Evolutionary conservation across 2,797 vertebrate genomes (phyloP), one percentile per base, ranked within the genome.

Genomic region (Ctenochaetus hawaiiensis): DNA sequence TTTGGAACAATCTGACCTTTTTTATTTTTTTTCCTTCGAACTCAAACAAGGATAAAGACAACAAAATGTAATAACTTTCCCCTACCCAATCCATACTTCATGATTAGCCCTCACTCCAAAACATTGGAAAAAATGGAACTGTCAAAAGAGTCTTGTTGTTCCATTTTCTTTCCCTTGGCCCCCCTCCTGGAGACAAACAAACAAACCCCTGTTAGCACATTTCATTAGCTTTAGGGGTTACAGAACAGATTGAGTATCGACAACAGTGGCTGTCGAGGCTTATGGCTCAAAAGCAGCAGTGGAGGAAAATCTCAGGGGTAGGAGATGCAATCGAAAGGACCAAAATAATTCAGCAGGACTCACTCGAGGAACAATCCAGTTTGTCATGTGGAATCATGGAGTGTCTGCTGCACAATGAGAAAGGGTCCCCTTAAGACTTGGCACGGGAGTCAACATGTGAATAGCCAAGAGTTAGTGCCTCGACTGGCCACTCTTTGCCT

Each of bases 221-320:
- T 94, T 93, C 91, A 93, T 92, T 91, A 93, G 92, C 91, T 94
- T 94, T 93, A 92, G 91, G 93, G 92, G 93, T 93, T 93, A 94
- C 92, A 91, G 92, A 92, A 93, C 92, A 94, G 94, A 94, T 94
- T 95, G 93, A 94, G 94, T 95, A 95, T 95, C 90, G 93, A 95
- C 93, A 91, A 84, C 68, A 65, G 78, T 88, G 90, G 90, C 90
- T 87, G 89, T 87, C 34, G 86, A 89, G 91, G 93, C 92, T 94
- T 93, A 93, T 86, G 87, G 90, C 93, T 94, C 89, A 92, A 90
- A 94, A 92, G 92, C 90, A 92, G 86, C 88, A 82, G 89, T 90
- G 78, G 90, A 88, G 88, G 81, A 89, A 91, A 91, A 91, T 93
- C 93, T 93, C 91, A 82, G 87, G 91, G 91, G 92, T 83, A 84